phyloP scores from a whole-genome alignment of 2,797 vertebrate species.

The Varecia variegata region DNA sequence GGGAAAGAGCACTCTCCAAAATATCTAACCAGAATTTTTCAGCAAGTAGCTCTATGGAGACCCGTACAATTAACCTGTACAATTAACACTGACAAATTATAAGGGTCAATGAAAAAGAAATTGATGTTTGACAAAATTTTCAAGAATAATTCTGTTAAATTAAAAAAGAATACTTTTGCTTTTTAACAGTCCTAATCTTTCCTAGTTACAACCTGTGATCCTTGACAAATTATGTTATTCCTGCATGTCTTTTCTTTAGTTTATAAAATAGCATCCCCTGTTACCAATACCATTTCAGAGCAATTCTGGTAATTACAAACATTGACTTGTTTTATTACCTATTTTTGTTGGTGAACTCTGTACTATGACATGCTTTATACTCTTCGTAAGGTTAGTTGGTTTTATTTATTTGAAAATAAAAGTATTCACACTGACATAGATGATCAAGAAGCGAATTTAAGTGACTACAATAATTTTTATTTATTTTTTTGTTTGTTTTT shows the following conservation, averaged over 20 bases:
- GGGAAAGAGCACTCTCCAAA: background rate
- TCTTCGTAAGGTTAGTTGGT: background rate
- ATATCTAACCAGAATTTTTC: background rate
- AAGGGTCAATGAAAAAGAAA: background rate
- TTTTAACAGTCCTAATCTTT: background rate
- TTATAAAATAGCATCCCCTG: background rate
- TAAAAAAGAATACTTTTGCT: background rate
- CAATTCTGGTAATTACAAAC: background rate
- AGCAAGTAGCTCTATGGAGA: background rate
- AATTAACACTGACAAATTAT: background rate
- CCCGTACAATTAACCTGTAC: background rate
- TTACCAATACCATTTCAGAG: background rate
- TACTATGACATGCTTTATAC: background rate
- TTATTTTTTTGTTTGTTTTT: background rate
- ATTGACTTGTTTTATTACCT: background rate
- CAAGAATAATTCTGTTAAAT: background rate
- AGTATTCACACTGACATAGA: background rate
- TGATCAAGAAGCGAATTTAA: conserved; percentile 25
- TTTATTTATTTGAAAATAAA: conserved; percentile 62
- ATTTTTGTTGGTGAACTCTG: conserved; percentile 15
- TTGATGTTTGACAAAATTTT: background rate
- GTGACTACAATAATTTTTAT: background rate
- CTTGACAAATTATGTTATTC: background rate
- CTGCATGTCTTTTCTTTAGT: background rate
- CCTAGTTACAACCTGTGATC: background rate